phyloP scores from a whole-genome alignment of 1,140 invertebrate species.

The Patella vulgata region DNA sequence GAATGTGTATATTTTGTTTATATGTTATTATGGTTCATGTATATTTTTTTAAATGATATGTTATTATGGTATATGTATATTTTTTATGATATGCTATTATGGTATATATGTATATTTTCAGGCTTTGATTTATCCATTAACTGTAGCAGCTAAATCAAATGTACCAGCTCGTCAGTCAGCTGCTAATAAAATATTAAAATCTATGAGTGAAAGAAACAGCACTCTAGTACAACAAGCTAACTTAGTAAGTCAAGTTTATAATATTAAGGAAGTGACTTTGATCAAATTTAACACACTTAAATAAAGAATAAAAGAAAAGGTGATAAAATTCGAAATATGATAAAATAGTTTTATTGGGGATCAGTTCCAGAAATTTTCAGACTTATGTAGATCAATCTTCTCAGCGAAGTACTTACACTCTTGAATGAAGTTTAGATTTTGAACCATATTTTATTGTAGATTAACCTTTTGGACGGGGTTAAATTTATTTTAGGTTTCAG shows the following conservation, averaged over 20 bases:
- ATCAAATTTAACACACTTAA: too few relatives aligned
- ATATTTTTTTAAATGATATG: too few relatives aligned
- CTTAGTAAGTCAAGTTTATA: constrained; percentile 69
- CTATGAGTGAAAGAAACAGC: constrained; percentile 93
- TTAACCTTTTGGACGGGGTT: too few relatives aligned
- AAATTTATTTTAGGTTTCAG: constrained; percentile 76
- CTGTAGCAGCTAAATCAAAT: constrained; percentile 96
- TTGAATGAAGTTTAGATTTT: too few relatives aligned
- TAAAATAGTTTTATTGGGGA: not conserved
- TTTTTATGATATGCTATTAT: not conserved
- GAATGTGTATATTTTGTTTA: not conserved
- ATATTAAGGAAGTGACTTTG: too few relatives aligned
- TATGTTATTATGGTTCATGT: not conserved
- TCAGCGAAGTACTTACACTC: too few relatives aligned
- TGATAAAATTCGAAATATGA: not conserved
- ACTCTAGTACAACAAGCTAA: constrained; percentile 93
- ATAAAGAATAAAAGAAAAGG: too few relatives aligned
- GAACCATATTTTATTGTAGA: too few relatives aligned
- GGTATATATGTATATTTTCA: constrained; percentile 69
- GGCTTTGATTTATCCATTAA: constrained; percentile 96
- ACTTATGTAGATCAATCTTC: too few relatives aligned
- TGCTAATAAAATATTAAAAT: constrained; percentile 94
- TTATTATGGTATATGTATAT: too few relatives aligned
- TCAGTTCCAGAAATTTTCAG: not conserved
- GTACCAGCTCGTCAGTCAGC: constrained; percentile 84